Evolutionary conservation across 2,113 vertebrate species (phyloP).

Genomic region (Rhodinocichla rosea): DNA sequence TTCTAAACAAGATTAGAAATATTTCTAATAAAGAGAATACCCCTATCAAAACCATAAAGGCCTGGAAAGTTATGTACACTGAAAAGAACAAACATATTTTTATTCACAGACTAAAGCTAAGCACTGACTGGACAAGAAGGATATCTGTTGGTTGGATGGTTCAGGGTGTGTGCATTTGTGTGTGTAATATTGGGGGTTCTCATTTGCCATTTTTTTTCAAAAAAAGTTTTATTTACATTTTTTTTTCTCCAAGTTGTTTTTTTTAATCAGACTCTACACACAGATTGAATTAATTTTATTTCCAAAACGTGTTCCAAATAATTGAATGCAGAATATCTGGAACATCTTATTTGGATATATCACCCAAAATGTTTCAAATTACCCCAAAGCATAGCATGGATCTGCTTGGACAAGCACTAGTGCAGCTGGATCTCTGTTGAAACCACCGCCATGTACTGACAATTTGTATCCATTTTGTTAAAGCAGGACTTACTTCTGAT

Average conservation of each 20-base stretch:
- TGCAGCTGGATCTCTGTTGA: neutral
- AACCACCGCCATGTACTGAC: neutral
- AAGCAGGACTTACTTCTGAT: constrained; percentile 82
- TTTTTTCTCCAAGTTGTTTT: neutral
- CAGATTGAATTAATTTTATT: neutral
- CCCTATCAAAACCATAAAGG: neutral
- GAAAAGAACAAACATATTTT: neutral
- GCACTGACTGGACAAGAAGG: neutral
- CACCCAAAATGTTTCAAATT: neutral
- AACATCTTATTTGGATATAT: neutral
- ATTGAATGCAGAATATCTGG: neutral
- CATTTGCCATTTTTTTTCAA: neutral
- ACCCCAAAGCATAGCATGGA: neutral
- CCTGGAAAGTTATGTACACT: neutral
- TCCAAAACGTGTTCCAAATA: neutral
- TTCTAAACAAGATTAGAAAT: neutral
- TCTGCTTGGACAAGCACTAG: neutral
- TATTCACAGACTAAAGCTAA: neutral
- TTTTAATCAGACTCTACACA: neutral
- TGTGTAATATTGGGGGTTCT: neutral
- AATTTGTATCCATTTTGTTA: neutral
- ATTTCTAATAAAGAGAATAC: neutral
- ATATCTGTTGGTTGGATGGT: neutral
- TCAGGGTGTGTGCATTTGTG: neutral
- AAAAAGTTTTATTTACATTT: neutral